phyloP scores from a whole-genome alignment of 2,113 vertebrate genomes.

The Mastomys coucha region DNA sequence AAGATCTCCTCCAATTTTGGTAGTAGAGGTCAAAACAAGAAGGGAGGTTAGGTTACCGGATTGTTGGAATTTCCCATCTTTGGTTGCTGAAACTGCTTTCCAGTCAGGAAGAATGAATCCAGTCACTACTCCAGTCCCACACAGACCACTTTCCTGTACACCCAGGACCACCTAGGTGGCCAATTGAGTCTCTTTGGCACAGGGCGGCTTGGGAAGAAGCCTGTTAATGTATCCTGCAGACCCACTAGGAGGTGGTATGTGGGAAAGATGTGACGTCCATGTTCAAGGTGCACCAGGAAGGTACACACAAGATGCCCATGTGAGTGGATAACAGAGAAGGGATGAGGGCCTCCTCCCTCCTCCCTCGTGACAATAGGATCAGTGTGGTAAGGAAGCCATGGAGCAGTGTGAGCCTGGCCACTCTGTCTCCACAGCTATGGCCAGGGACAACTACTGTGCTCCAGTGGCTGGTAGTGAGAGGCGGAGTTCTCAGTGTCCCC shows the following conservation, averaged over 20 bases:
- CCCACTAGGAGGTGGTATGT: neutral
- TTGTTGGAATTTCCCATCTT: neutral
- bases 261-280: neutral
- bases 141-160: neutral
- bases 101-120: neutral
- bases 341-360: neutral
- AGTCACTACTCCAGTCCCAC: neutral
- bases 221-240: neutral
- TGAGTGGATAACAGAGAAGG: neutral
- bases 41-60: neutral
- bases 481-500: neutral
- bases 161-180: neutral
- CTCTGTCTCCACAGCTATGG: neutral
- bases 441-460: neutral
- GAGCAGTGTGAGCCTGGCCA: neutral
- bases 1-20: neutral
- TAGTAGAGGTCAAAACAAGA: neutral
- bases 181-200: neutral
- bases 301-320: neutral
- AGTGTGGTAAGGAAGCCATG: neutral
- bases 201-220: neutral
- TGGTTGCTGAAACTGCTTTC: neutral
- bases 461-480: neutral
- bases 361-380: neutral
- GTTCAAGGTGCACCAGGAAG: neutral